These are phyloP conservation scores for Pyxicephalus adspersus DNA, from an alignment of 2,113 vertebrate species.

Conservation along the genomic window DNA sequence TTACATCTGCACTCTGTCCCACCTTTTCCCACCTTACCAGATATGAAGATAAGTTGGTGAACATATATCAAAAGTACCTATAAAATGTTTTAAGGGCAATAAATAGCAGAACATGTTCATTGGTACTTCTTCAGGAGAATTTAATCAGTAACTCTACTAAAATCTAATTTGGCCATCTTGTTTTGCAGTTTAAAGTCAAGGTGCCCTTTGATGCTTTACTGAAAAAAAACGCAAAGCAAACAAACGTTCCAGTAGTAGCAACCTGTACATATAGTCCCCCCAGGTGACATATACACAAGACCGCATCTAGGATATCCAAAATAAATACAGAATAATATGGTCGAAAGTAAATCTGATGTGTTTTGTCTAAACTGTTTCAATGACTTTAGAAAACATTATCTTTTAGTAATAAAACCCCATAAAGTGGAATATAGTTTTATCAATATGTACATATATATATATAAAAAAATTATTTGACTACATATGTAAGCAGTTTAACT, in stretches of 20 bases:
- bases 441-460: slow-evolving; percentile 69
- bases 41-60: no score
- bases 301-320: no score
- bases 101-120: no score
- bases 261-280: slow-evolving; percentile 70
- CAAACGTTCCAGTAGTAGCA: slow-evolving; percentile 69
- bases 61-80: no score
- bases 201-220: no score
- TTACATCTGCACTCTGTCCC: no score
- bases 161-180: no score
- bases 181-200: no score
- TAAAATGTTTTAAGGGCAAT: no score
- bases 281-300: neutral
- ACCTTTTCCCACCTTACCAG: no score
- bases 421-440: slow-evolving; percentile 73
- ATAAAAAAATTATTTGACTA: slow-evolving; percentile 31
- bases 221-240: neutral
- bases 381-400: slow-evolving; percentile 63
- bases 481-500: slow-evolving; percentile 19
- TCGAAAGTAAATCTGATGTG: slow-evolving; percentile 69
- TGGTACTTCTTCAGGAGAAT: no score
- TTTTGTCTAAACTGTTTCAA: slow-evolving; percentile 64
- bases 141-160: no score
- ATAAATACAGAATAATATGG: slow-evolving; percentile 66
- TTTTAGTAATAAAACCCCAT: slow-evolving; percentile 79